Conservation (phyloP, 2,888 invertebrate species). For the Aphidoletes aphidimyza region DNA sequence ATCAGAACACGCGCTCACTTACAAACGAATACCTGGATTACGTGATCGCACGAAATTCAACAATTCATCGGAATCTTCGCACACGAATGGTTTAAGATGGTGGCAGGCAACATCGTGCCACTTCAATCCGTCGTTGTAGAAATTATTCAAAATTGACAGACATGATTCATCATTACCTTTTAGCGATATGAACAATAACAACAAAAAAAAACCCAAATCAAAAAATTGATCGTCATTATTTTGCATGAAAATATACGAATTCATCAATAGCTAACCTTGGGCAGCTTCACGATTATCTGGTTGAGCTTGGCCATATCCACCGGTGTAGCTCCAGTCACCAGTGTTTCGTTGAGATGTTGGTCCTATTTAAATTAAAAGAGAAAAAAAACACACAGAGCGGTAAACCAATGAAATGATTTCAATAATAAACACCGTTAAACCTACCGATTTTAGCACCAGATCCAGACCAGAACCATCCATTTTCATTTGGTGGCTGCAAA, state of each 20-base stretch:
- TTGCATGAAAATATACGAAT: constrained; percentile 66
- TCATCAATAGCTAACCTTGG: constrained; percentile 72
- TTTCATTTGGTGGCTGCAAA: constrained; percentile 84
- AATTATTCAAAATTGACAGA: constrained; percentile 87
- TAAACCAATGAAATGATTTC: too few species aligned
- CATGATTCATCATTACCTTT: constrained; percentile 89
- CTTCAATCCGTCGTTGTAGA: constrained; percentile 88
- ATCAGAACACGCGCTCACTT: constrained; percentile 61
- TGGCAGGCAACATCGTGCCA: constrained; percentile 91
- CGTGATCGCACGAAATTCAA: constrained; percentile 90
- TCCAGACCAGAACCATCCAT: constrained; percentile 95
- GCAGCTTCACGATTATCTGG: constrained; percentile 92
- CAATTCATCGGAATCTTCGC: constrained; percentile 90
- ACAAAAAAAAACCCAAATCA: constrained; percentile 54
- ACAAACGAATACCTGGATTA: constrained; percentile 86
- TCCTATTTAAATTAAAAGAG: constrained; percentile 65
- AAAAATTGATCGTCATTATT: neutral
- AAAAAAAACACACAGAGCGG: too few species aligned
- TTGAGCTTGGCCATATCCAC: constrained; percentile 87
- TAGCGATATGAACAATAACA: constrained; percentile 55
- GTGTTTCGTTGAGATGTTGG: constrained; percentile 88
- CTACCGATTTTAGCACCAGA: constrained; percentile 86
- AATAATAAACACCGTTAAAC: too few species aligned
- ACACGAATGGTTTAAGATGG: constrained; percentile 87
- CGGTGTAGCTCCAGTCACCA: constrained; percentile 90